These are phyloP conservation scores for Calameuta pallipes DNA, from an alignment of 2,888 invertebrate species.

Conservation along the genomic window DNA sequence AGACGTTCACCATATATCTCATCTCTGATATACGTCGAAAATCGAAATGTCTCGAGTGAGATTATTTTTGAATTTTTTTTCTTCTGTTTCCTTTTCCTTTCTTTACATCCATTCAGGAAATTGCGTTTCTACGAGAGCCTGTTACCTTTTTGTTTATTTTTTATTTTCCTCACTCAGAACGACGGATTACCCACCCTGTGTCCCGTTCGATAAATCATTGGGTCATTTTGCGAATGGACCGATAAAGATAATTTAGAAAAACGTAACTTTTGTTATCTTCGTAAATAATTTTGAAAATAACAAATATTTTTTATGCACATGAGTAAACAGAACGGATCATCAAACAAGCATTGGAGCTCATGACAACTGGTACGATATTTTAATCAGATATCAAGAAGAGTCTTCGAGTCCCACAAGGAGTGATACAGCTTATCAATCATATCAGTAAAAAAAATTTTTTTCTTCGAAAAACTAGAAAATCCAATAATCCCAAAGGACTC, in stretches of 20 bases:
- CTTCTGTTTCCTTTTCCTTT: background rate
- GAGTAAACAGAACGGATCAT: no score
- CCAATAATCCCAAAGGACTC: slow-evolving; percentile 28
- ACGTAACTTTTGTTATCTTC: background rate
- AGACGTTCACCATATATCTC: background rate
- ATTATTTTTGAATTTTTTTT: background rate
- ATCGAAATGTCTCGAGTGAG: background rate
- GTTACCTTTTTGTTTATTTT: background rate
- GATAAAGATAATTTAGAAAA: background rate
- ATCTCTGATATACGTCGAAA: background rate
- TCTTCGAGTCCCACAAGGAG: no score
- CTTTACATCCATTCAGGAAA: background rate
- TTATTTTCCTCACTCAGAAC: background rate
- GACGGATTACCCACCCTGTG: background rate
- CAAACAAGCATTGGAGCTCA: no score
- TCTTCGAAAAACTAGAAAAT: slow-evolving; percentile 27
- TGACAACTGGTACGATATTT: no score
- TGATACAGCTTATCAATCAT: background rate
- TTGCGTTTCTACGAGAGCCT: background rate
- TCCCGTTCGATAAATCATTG: background rate
- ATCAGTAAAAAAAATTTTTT: background rate
- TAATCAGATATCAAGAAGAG: no score
- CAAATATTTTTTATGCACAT: no score
- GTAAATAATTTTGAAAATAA: no score
- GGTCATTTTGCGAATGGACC: background rate